Base-by-base conservation (phyloP, 1,140 invertebrate species). In the Brevipalpus yothersi region DNA sequence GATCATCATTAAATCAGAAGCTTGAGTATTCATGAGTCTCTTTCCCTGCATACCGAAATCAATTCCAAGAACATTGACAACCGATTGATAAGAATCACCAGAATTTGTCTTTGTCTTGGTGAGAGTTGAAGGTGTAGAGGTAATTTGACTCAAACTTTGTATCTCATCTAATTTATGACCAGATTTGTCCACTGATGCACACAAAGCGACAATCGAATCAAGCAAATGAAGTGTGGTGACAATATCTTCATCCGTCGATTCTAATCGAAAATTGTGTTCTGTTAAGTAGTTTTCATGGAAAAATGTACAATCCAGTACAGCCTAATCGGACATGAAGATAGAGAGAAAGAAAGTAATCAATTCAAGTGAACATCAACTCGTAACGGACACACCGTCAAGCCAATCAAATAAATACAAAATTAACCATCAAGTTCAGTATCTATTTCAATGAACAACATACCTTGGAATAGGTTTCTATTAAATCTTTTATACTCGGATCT, bases 41-140 rank as follows among this genome's bases (percentile, higher is more conserved):
- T 31, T n/a, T 31, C 31, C 5, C 31, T 3, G 31, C 31, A 3
- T 5, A 31, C 49, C 56, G 23, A 43, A 58, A 15, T 58, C 56
- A 43, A 58, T 45, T 42, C 56, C 56, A 10, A 58, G 31, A 23
- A 58, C 56, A 58, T 58, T 58, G 21, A 58, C 39, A 21, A 58
- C 56, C 17, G 40, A 11, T 45, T 21, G 15, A 19, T 43, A 45
- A 4, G 56, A 41, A 58, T 42, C 31, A 56, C 31, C 54, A 31
- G 23, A 41, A 13, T 8, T 19, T 56, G 41, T 42, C 39, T 56
- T 39, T 12, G 13, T 23, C 23, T 56, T 19, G 54, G 31, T 10
- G 13, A 23, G 39, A 31, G 31, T 10, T 23, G 54, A 42, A 11
- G 47, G 31, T 31, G 31, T 31, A 3, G 31, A 31, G 31, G 31